These are phyloP conservation scores for Pteronura brasiliensis DNA, from an alignment of 2,113 vertebrate species.

Conservation along the genomic window DNA sequence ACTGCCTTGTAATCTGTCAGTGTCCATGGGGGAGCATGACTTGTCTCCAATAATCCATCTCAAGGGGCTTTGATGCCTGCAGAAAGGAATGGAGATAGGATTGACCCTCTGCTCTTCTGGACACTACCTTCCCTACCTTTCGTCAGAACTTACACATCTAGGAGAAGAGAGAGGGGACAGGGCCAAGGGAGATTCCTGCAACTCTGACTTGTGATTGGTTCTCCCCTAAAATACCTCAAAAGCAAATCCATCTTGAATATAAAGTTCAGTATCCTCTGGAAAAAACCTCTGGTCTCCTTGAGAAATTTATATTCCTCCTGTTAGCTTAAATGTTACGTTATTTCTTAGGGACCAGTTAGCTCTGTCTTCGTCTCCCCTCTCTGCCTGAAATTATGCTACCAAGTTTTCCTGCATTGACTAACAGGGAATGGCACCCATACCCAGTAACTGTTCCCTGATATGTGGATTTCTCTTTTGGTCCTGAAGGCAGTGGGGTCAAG, in stretches of 20 bases:
- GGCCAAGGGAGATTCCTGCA: background rate
- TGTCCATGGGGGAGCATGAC: background rate
- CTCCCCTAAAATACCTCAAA: background rate
- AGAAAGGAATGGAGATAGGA: background rate
- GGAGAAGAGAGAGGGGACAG: background rate
- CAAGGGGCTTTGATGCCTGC: background rate
- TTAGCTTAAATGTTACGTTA: background rate
- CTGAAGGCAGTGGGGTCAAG: background rate
- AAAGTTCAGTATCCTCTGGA: background rate
- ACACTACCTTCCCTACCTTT: background rate
- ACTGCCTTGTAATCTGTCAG: background rate
- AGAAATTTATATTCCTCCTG: background rate
- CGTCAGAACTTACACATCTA: background rate
- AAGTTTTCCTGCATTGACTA: background rate
- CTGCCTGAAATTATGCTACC: background rate
- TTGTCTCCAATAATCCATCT: background rate
- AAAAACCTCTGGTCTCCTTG: background rate
- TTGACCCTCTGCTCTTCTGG: background rate
- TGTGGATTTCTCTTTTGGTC: background rate
- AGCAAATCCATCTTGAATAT: background rate
- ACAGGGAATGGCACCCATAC: background rate
- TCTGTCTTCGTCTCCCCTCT: background rate
- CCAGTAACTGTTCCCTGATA: background rate
- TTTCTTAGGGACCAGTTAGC: background rate
- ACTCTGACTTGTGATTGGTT: background rate